Percentiles rank a stretch among this genome's conserved stretches.
phyloP scores from a whole-genome alignment of 1,140 invertebrate species.

The Archivesica marissinica region DNA sequence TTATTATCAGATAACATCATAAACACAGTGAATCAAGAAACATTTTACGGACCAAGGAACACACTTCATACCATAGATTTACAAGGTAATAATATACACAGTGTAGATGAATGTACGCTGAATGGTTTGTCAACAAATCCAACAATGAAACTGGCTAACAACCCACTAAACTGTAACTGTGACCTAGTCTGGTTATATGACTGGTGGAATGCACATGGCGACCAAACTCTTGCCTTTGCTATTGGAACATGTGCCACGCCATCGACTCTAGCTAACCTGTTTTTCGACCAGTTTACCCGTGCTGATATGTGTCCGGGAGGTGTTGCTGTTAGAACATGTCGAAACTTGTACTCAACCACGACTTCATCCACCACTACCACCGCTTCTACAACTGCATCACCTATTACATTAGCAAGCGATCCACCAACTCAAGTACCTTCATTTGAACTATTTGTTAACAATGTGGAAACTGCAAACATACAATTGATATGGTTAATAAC shows the following conservation, averaged over 20 bases:
- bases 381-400: constrained; percentile 56
- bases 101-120: constrained; percentile 72
- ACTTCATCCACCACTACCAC: constrained; percentile 35
- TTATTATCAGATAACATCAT: constrained; percentile 68
- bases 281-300: not conserved
- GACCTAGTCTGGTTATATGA: constrained; percentile 70
- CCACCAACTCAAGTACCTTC: too few species aligned
- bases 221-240: not conserved
- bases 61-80: constrained; percentile 65
- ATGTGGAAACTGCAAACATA: not conserved
- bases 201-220: constrained; percentile 33
- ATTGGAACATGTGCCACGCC: constrained; percentile 12
- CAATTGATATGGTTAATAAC: not conserved
- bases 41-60: constrained; percentile 67
- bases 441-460: not conserved
- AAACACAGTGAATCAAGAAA: constrained; percentile 49
- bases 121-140: constrained; percentile 63
- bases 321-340: constrained; percentile 29
- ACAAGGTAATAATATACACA: constrained; percentile 64
- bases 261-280: not conserved
- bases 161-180: constrained; percentile 74
- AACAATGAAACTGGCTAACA: constrained; percentile 58
- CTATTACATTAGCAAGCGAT: too few species aligned
- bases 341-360: constrained; percentile 46
- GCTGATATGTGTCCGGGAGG: constrained; percentile 35